Evolutionary conservation across 1,140 invertebrate species (phyloP), one percentile per base, ranked within the genome.

Genomic region (Hestina assimilis): DNA sequence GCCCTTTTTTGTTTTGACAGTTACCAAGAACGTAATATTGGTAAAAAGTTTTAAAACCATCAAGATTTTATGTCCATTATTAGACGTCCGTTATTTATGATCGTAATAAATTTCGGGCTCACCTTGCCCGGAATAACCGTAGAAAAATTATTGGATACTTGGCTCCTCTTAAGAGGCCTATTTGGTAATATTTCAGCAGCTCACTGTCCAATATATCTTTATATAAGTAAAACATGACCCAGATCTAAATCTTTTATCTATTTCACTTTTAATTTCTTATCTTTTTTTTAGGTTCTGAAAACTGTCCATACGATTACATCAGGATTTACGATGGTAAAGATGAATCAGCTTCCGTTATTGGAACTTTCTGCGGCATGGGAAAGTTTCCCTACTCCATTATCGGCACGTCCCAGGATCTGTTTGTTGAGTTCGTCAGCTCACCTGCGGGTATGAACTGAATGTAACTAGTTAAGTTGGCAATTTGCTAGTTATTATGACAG

Each of bases 311-410:
- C 83, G 96, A 98, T 78, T 97, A 96, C 87, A 94, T 98, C 51
- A 92, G 92, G 48, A 95, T 98, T 38, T 97, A 96, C 89, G 96
- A 98, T 72, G 96, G 96, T 0, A 95, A 96, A 66, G 94, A 96
- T 72, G 95, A 96, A 55, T 93, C 93, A 15, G 93, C 94, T 28
- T 93, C 95, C 0, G 92, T 96, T 8, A 97, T 98, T 60, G 96
- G 96, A 20, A 96, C 95, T 2, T 97, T 98, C 72, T 97, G 96
- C 72, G 96, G 96, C 4, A 95, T 97, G 93, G 96, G 96, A 20
- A 96, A 97, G 78, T 97, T 97, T 70, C 96, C 96, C 0, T 97
- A 96, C 86, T 97, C 96, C 58, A 97, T 98, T 66, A 97, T 97
- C 65, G 96, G 96, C 4, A 97, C 96, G 9, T 95, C 95, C 15